Evolutionary conservation across 2,797 vertebrate genomes (phyloP).

Genomic region (Catostomus latipinnis): DNA sequence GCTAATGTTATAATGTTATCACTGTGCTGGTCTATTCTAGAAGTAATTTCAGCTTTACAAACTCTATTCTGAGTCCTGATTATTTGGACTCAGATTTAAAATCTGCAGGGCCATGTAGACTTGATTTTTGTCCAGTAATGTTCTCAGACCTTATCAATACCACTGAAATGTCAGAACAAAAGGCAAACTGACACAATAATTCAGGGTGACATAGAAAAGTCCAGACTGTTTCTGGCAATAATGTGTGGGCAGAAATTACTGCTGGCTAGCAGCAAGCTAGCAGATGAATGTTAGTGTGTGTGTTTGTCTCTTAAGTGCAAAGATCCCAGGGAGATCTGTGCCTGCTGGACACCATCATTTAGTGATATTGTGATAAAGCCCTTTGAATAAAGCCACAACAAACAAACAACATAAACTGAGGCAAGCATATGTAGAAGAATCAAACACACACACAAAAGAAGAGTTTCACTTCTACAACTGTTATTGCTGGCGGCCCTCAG

Average conservation of each 20-base stretch:
- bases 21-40: not conserved
- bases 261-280: slow-evolving; percentile 62
- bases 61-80: not conserved
- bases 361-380: slow-evolving; percentile 40
- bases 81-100: no score
- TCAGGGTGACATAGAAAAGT: slow-evolving; percentile 8
- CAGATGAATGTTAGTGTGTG: slow-evolving; percentile 65
- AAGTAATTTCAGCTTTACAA: not conserved
- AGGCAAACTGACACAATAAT: slow-evolving; percentile 5
- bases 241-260: slow-evolving; percentile 20
- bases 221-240: not conserved
- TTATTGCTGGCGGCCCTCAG: not conserved
- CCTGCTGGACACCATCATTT: slow-evolving; percentile 40
- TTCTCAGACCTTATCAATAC: not conserved
- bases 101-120: not conserved
- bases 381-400: slow-evolving; percentile 14
- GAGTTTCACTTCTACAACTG: not conserved
- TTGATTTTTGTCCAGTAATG: slow-evolving; percentile 1
- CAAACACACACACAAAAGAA: not conserved
- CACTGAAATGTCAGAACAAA: slow-evolving; percentile 21
- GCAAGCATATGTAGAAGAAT: not conserved
- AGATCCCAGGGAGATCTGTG: slow-evolving; percentile 11
- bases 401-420: not conserved
- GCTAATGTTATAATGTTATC: not conserved
- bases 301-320: slow-evolving; percentile 34